These are phyloP conservation scores for Syngnathus floridae DNA, from an alignment of 2,113 vertebrate species.

Conservation along the genomic window DNA sequence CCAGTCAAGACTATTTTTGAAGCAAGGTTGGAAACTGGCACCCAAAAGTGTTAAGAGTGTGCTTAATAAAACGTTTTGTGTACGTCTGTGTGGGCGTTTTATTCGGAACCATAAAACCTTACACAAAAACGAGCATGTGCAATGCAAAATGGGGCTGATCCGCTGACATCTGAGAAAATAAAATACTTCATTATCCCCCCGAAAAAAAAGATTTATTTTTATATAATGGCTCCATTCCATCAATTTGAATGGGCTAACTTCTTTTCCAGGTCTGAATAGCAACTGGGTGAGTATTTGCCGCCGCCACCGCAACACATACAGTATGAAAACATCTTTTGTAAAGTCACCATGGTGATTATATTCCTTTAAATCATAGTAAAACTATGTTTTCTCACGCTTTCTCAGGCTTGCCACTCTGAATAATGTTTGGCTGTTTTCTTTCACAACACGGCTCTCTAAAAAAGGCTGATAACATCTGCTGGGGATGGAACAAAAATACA, in stretches of 20 bases:
- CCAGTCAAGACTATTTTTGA: neutral
- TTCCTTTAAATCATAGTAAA: slow-evolving; percentile 26
- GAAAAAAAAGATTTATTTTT: neutral
- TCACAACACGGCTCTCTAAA: slow-evolving; percentile 26
- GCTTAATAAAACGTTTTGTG: neutral
- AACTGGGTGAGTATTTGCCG: slow-evolving; percentile 10
- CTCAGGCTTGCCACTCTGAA: slow-evolving; percentile 4
- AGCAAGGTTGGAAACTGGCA: slow-evolving; percentile 6
- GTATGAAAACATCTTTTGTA: slow-evolving; percentile 21
- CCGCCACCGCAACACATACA: neutral
- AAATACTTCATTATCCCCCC: neutral
- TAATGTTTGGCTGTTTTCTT: slow-evolving; percentile 30
- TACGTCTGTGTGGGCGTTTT: neutral
- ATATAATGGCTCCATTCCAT: slow-evolving; percentile 35
- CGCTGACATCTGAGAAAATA: neutral
- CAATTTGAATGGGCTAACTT: slow-evolving; percentile 70
- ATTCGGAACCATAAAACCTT: neutral
- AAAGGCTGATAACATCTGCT: slow-evolving; percentile 21
- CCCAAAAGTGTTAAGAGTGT: slow-evolving; percentile 11
- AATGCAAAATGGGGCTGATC: neutral
- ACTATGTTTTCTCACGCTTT: neutral
- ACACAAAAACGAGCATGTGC: neutral
- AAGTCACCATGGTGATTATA: slow-evolving; percentile 36
- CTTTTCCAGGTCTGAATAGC: slow-evolving; percentile 59
- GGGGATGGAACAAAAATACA: slow-evolving; percentile 35